Evolutionary conservation across 2,888 invertebrate species (phyloP), one percentile per base, ranked within the genome.

Genomic region (Netelia inedita): DNA sequence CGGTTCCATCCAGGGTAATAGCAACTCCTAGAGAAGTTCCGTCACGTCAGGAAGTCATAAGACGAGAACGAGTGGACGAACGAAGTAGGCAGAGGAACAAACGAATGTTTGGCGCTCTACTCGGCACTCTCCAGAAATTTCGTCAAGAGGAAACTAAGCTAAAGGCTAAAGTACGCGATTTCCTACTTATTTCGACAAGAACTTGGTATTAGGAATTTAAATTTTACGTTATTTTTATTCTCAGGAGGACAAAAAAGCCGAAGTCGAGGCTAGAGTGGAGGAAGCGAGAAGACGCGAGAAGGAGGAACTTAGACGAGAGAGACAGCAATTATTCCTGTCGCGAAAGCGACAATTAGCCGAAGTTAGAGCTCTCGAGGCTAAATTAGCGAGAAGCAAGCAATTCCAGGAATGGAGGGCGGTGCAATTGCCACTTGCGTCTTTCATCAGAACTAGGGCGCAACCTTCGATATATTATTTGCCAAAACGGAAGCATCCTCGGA

Each of bases 91-190:
- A 95, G 28, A 95, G 99, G 87, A 99, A 99, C 94, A 95, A 97
- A 86, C 96, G 99, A 80, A 99, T 99, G 97, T 99, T 99, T 94
- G 99, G 99, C 9, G 97, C 98, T 21, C 94, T 99, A 61, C 94
- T 99, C 75, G 99, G 99, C 3, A 99, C 99, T 14, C 94, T 99
- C 88, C 98, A 98, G 92, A 98, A 98, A 93, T 99, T 99, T 93
- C 97, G 98, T 90, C 98, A 98, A 92, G 99, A 99, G 92, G 98
- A 99, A 94, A 98, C 98, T 79, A 97, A 96, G 78, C 94, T 98
- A 87, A 98, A 98, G 94, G 97, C 97, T 89, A 98, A 97, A 95
- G 96, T 96, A 93, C 90, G 88, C 89, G 43, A 69, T 82, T 41
- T 35, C 2, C 11, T 16, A 46, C 11, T 0, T 14, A 11, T 74